Conservation (phyloP, 2,888 invertebrate genomes). For the Noctua janthe region DNA sequence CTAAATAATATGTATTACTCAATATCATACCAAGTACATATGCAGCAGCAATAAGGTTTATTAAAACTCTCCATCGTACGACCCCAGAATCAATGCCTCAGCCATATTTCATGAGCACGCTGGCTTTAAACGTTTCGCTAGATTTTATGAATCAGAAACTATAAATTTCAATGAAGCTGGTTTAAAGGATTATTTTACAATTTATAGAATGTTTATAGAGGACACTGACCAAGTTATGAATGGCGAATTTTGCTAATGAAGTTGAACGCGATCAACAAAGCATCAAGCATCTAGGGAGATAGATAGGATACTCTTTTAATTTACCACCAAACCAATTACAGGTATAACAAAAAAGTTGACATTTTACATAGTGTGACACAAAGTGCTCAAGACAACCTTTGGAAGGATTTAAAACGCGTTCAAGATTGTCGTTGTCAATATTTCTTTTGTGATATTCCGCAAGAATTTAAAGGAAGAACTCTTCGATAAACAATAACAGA, state of each 20-base stretch:
- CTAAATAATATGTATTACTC: neutral
- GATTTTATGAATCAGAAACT: constrained; percentile 60
- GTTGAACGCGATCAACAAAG: neutral
- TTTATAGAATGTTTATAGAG: constrained; percentile 1
- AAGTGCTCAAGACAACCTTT: too few relatives aligned
- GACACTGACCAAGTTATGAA: neutral
- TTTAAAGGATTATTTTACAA: constrained; percentile 32
- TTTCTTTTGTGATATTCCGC: too few relatives aligned
- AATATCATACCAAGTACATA: neutral
- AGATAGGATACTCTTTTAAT: too few relatives aligned
- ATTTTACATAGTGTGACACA: too few relatives aligned
- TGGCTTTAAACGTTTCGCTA: constrained; percentile 35
- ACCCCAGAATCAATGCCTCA: constrained; percentile 36
- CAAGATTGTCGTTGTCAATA: too few relatives aligned
- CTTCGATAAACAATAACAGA: too few relatives aligned
- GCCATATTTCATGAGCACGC: constrained; percentile 44
- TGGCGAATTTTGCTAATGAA: neutral
- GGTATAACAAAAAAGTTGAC: too few relatives aligned
- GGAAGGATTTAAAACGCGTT: too few relatives aligned
- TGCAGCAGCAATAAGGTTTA: neutral
- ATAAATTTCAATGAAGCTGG: constrained; percentile 51
- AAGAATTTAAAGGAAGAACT: too few relatives aligned
- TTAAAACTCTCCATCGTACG: constrained; percentile 9
- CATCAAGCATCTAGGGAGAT: too few relatives aligned
- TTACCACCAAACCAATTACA: too few relatives aligned